phyloP scores from a whole-genome alignment of 2,113 vertebrate species.

The Platichthys stellatus region DNA sequence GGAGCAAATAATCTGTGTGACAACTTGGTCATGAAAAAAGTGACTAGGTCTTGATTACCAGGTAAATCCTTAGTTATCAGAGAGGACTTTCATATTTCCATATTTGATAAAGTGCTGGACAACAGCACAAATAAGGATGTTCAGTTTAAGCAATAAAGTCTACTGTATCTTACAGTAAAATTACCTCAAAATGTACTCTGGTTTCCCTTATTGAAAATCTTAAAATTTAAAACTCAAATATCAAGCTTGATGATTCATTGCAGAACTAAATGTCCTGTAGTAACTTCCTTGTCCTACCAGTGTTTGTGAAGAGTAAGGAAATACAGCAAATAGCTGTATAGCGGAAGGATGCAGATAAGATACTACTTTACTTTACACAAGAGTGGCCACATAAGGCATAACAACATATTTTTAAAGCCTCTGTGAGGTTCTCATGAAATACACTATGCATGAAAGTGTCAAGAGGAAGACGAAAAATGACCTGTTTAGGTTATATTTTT shows the following conservation, averaged over 20 bases:
- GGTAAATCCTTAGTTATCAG: too few species aligned
- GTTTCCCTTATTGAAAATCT: too few species aligned
- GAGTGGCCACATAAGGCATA: slow-evolving; percentile 16
- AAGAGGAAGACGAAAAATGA: slow-evolving; percentile 27
- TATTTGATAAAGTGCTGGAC: too few species aligned
- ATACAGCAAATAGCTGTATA: not conserved
- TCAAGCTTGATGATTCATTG: not conserved
- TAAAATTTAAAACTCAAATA: too few species aligned
- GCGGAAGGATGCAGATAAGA: slow-evolving; percentile 1
- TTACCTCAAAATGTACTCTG: too few species aligned
- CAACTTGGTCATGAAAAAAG: not conserved
- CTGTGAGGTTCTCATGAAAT: slow-evolving; percentile 2
- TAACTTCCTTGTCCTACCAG: not conserved
- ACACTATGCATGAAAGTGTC: slow-evolving; percentile 6
- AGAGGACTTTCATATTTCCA: too few species aligned
- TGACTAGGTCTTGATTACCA: too few species aligned
- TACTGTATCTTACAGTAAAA: too few species aligned
- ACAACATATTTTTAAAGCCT: slow-evolving; percentile 6
- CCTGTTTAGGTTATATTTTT: slow-evolving; percentile 35
- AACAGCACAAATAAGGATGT: too few species aligned
- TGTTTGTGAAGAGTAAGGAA: not conserved
- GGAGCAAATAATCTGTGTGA: not conserved
- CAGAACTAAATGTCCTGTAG: not conserved
- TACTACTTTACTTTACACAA: not conserved
- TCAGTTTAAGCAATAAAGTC: too few species aligned